Conservation (phyloP, 2,888 invertebrate genomes). For the Camptogramma bilineatum region DNA sequence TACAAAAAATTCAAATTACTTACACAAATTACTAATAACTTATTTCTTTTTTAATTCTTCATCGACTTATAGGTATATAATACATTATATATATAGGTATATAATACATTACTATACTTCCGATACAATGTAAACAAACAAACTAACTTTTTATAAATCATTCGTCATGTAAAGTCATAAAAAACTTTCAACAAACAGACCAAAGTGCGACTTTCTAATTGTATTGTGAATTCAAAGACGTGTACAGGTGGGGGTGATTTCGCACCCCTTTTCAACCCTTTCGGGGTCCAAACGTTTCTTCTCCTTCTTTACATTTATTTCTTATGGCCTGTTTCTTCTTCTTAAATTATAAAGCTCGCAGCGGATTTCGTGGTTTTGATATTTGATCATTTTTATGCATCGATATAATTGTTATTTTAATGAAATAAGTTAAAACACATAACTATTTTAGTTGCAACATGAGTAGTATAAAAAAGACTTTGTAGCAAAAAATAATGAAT, state of each 20-base stretch:
- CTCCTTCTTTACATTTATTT: constrained; percentile 86
- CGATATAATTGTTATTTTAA: neutral
- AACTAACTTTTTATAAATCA: too few relatives aligned
- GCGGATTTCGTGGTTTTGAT: constrained; percentile 63
- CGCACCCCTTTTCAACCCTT: constrained; percentile 83
- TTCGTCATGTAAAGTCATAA: constrained; percentile 2
- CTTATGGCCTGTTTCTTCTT: constrained; percentile 86
- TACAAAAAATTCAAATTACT: too few relatives aligned
- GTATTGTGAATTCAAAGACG: constrained; percentile 54
- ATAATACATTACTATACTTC: too few relatives aligned
- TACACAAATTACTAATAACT: too few relatives aligned
- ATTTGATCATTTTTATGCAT: constrained; percentile 51
- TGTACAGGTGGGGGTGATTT: constrained; percentile 75
- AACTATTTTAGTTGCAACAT: too few relatives aligned
- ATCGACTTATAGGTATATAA: too few relatives aligned
- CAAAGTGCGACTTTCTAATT: constrained; percentile 40
- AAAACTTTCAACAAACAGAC: constrained; percentile 53
- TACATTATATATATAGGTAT: too few relatives aligned
- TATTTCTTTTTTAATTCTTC: too few relatives aligned
- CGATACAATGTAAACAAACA: too few relatives aligned
- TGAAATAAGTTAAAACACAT: too few relatives aligned
- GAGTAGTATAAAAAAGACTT: too few relatives aligned
- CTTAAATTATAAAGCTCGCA: constrained; percentile 83
- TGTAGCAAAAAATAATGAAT: too few relatives aligned
- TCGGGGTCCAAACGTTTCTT: constrained; percentile 83